phyloP scores from a whole-genome alignment of 1,140 invertebrate species.

The Tetraneura akinire region DNA sequence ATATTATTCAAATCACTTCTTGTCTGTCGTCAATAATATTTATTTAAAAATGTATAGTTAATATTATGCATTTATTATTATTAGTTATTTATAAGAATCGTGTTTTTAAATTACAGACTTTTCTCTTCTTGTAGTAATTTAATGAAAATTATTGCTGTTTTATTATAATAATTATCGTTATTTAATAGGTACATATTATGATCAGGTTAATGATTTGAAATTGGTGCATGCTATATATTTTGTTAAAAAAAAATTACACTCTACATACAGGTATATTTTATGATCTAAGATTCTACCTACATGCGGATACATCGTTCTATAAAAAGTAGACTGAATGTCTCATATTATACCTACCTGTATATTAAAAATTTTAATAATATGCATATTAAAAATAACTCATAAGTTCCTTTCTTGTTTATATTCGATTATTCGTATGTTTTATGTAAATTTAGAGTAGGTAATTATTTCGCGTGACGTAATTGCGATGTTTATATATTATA shows the following conservation, averaged over 20 bases:
- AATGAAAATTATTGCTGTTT: slow-evolving; percentile 20
- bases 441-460: too few relatives aligned
- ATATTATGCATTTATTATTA: background rate
- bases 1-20: slow-evolving; percentile 34
- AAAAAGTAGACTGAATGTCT: background rate
- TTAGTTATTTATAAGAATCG: background rate
- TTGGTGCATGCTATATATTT: slow-evolving; percentile 6
- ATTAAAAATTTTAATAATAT: too few relatives aligned
- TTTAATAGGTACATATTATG: slow-evolving; percentile 23
- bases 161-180: slow-evolving; percentile 35
- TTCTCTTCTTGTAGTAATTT: slow-evolving; percentile 19
- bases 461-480: too few relatives aligned
- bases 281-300: too few relatives aligned
- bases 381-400: background rate
- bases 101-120: slow-evolving; percentile 25
- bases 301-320: background rate
- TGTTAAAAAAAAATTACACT: slow-evolving; percentile 18
- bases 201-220: slow-evolving; percentile 20
- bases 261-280: too few relatives aligned
- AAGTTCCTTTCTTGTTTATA: background rate
- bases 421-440: too few relatives aligned
- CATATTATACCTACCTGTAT: background rate
- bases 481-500: too few relatives aligned
- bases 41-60: slow-evolving; percentile 35
- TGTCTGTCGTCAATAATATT: slow-evolving; percentile 31